Evolutionary conservation across 2,888 invertebrate genomes (phyloP).

Genomic region (Erynnis tages): DNA sequence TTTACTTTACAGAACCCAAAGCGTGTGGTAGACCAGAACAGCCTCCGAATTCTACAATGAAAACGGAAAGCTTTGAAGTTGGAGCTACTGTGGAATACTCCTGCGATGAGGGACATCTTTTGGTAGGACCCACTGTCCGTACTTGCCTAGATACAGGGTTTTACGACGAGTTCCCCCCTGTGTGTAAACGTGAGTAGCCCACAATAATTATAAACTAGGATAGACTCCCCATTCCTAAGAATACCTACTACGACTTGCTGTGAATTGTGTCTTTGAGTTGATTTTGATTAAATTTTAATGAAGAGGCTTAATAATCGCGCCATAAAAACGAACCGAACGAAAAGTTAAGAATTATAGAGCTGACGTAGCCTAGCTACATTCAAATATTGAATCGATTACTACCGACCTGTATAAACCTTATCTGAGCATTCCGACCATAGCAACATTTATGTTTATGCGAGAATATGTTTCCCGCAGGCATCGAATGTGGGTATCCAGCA

Average conservation of each 20-base stretch:
- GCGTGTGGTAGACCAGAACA: slow-evolving; percentile 96
- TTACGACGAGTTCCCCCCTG: slow-evolving; percentile 96
- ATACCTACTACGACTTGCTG: too few relatives aligned
- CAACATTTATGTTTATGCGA: background rate
- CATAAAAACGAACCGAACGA: too few relatives aligned
- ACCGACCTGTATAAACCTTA: too few relatives aligned
- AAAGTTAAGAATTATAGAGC: too few relatives aligned
- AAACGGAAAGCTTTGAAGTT: slow-evolving; percentile 88
- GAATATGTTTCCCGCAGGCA: slow-evolving; percentile 76
- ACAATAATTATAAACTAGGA: background rate
- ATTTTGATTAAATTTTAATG: too few relatives aligned
- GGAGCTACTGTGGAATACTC: slow-evolving; percentile 91
- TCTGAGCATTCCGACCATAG: too few relatives aligned
- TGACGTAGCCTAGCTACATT: too few relatives aligned
- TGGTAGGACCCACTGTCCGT: slow-evolving; percentile 91
- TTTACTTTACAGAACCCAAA: slow-evolving; percentile 85
- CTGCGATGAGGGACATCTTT: slow-evolving; percentile 92
- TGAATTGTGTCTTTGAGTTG: too few relatives aligned
- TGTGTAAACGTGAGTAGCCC: slow-evolving; percentile 93
- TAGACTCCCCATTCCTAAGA: too few relatives aligned
- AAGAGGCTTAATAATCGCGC: too few relatives aligned
- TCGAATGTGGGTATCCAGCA: slow-evolving; percentile 95
- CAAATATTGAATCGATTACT: too few relatives aligned
- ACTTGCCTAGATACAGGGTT: slow-evolving; percentile 95
- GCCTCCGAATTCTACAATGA: slow-evolving; percentile 95